Conservation (phyloP, 2,888 invertebrate species). For the Laspeyria flexula region DNA sequence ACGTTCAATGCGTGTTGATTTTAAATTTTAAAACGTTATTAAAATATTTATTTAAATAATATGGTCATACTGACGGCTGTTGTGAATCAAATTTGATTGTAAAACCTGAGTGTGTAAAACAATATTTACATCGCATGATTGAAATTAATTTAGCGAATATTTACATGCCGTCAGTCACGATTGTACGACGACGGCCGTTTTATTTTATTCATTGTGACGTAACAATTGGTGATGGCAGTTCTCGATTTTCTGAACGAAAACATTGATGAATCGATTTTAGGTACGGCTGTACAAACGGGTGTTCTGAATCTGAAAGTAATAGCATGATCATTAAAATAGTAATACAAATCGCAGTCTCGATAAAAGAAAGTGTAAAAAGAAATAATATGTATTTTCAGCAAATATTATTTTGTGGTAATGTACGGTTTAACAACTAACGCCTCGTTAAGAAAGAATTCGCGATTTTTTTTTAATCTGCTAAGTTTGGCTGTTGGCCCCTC, state of each 20-base stretch:
- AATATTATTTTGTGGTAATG: too few relatives aligned
- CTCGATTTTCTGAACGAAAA: slow-evolving; percentile 19
- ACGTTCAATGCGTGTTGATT: background rate
- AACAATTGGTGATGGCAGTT: slow-evolving; percentile 19
- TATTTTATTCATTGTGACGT: slow-evolving; percentile 33
- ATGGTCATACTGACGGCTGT: slow-evolving; percentile 3
- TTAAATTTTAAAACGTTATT: slow-evolving; percentile 3
- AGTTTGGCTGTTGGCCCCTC: too few relatives aligned
- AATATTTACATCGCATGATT: slow-evolving; percentile 38
- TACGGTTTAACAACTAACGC: too few relatives aligned
- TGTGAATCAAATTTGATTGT: slow-evolving; percentile 25
- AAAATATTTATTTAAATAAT: slow-evolving; percentile 9
- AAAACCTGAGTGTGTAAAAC: slow-evolving; percentile 23
- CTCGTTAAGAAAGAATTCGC: too few relatives aligned
- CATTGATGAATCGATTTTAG: slow-evolving; percentile 29
- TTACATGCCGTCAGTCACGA: slow-evolving; percentile 21
- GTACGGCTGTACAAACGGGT: background rate
- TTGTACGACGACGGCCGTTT: slow-evolving; percentile 17
- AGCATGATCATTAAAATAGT: background rate
- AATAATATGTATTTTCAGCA: too few relatives aligned
- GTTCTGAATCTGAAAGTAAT: slow-evolving; percentile 2
- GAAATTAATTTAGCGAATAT: slow-evolving; percentile 37
- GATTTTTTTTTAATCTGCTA: too few relatives aligned
- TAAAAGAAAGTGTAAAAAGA: too few relatives aligned
- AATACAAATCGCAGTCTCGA: too few relatives aligned